These are phyloP conservation scores for Aphidoletes aphidimyza DNA, from an alignment of 2,888 invertebrate genomes.

Conservation along the genomic window DNA sequence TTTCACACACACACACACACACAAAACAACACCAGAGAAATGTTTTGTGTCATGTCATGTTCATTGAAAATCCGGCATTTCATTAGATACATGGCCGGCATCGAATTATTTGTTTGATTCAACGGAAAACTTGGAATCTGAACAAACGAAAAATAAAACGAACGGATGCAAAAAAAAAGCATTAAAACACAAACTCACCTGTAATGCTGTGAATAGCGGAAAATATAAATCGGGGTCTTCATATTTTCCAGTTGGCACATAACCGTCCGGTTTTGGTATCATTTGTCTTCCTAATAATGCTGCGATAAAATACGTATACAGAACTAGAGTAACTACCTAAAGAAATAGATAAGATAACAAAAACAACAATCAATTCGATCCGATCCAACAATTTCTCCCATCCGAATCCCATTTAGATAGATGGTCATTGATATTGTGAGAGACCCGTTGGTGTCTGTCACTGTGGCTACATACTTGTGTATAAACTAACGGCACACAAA, in stretches of 20 bases:
- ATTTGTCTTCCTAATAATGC: conserved; percentile 89
- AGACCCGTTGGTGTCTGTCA: no score
- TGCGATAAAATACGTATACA: conserved; percentile 91
- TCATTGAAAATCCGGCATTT: conserved; percentile 24
- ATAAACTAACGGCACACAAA: conserved; percentile 91
- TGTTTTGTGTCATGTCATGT: conserved; percentile 21
- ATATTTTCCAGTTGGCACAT: conserved; percentile 66
- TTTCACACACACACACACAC: not conserved
- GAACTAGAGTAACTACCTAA: conserved; percentile 90
- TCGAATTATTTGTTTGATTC: not conserved
- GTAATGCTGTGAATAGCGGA: conserved; percentile 88
- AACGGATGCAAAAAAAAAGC: not conserved
- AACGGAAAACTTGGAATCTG: not conserved
- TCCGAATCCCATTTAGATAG: no score
- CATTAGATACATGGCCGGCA: not conserved
- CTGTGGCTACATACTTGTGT: conserved; percentile 85
- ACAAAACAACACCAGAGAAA: no score
- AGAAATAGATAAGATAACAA: conserved; percentile 59
- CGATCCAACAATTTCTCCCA: no score
- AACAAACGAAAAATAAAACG: no score
- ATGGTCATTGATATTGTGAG: no score
- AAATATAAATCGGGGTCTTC: conserved; percentile 86
- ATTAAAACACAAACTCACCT: conserved; percentile 69
- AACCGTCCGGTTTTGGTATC: conserved; percentile 70
- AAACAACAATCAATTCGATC: not conserved